Base-by-base conservation (phyloP, 2,797 vertebrate species). In the Craterocephalus amniculus region DNA sequence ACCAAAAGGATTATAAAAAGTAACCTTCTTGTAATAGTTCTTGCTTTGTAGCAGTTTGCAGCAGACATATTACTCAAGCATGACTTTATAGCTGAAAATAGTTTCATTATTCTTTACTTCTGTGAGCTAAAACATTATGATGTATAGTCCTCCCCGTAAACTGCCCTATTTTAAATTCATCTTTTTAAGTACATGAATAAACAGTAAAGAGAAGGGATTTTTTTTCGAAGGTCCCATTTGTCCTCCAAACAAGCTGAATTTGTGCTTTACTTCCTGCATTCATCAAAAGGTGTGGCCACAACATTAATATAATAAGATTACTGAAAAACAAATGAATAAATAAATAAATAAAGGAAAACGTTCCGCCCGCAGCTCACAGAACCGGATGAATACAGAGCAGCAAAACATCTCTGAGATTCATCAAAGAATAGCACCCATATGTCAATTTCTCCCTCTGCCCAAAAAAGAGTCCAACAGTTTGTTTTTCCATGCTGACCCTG, bases 121-220 rank as follows among this genome's bases (percentile, higher is more conserved):
- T 86, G 82, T 83, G 83, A 85, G 85, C 85, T 88, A 89, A 91
- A 88, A 88, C 75, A 92, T 87, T 75, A 92, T 93, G 93, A 93
- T 93, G 74, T 87, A 94, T 92, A 83, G 87, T 77, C 67, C 81
- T 84, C 4, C 85, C 78, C 74, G 83, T 87, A 70, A 65, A 80
- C 74, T 51, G 80, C 69, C 81, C 86, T 57, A 77, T 88, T 91
- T 87, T 90, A 90, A 91, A 94, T 95, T 94, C 89, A 94, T 95
- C 93, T 94, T 93, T 93, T 92, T 88, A 94, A 93, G 90, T 90
- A 88, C 94, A 93, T 94, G 94, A 94, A 94, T 94, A 95, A 94
- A 93, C 91, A 91, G 88, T 92, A 93, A 94, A 93, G 91, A 88
- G 88, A 86, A 91, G 85, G 75, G 84, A 70, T 80, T 93, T 93